Conservation (phyloP, 2,888 invertebrate genomes). For the Teleogryllus oceanicus region DNA sequence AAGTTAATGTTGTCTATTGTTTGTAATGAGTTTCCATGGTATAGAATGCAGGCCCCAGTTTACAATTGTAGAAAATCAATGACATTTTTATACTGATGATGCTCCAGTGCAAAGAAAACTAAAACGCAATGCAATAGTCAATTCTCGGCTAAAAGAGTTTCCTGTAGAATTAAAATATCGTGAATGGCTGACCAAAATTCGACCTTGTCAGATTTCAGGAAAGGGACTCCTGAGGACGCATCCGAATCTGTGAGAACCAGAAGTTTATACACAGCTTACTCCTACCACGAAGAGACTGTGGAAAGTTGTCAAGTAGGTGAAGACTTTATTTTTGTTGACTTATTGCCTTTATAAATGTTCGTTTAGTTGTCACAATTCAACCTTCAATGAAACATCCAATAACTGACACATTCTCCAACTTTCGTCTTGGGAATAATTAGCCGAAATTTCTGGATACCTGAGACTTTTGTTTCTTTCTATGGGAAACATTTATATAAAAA, state of each 20-base stretch:
- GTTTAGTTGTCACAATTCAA: no score
- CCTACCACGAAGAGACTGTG: slow-evolving; percentile 50
- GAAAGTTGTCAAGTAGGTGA: slow-evolving; percentile 35
- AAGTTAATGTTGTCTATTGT: neutral
- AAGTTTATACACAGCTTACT: slow-evolving; percentile 66
- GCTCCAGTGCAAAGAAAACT: neutral
- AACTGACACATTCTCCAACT: no score
- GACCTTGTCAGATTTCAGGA: neutral
- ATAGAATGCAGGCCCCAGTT: neutral
- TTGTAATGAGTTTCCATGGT: slow-evolving; percentile 6
- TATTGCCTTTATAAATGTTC: no score
- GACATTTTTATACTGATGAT: neutral
- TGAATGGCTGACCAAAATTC: slow-evolving; percentile 18
- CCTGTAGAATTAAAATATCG: neutral
- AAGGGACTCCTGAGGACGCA: slow-evolving; percentile 20
- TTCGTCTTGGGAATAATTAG: no score
- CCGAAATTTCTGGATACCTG: no score
- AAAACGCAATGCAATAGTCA: neutral
- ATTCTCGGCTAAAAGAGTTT: neutral
- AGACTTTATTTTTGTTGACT: no score
- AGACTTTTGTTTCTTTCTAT: no score
- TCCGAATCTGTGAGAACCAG: slow-evolving; percentile 55
- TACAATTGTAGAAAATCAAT: neutral
- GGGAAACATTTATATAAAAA: no score
- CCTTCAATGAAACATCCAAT: no score